phyloP scores from a whole-genome alignment of 2,113 vertebrate species.

The Connochaetes taurinus region DNA sequence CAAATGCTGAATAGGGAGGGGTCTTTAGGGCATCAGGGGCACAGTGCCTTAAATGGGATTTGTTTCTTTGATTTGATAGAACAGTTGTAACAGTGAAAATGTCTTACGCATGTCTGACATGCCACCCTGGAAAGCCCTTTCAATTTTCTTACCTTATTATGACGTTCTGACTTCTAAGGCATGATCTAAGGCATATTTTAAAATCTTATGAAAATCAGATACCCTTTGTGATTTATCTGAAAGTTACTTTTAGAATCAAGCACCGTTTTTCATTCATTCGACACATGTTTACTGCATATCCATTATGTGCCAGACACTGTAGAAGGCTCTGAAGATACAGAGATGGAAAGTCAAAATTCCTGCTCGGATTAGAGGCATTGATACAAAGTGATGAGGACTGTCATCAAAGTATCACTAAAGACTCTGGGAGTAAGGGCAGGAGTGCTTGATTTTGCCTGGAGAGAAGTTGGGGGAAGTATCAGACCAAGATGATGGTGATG shows the following conservation, averaged over 20 bases:
- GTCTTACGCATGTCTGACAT: not conserved
- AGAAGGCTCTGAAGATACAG: not conserved
- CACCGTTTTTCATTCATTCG: not conserved
- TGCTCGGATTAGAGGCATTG: not conserved
- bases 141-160: not conserved
- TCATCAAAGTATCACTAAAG: not conserved
- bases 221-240: not conserved
- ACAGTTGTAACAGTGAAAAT: not conserved
- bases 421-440: not conserved
- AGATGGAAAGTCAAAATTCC: not conserved
- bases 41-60: not conserved
- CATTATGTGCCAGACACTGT: not conserved
- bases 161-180: not conserved
- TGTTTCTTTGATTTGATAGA: not conserved
- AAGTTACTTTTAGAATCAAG: not conserved
- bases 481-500: not conserved
- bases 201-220: slow-evolving; percentile 20
- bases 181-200: not conserved
- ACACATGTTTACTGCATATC: not conserved
- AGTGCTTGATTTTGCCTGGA: not conserved
- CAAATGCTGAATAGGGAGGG: not conserved
- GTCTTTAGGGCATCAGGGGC: not conserved
- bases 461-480: not conserved
- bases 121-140: not conserved
- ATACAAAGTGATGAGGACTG: not conserved